A percentile compares a stretch with the other conserved stretches of the same genome.
Evolutionary conservation across 2,113 vertebrate genomes (phyloP).

Genomic region (western clawed frog (Xenopus tropicalis)): UCB_Xtro_10.0 CM004445.2:28133501-28134000

Average conservation of each 20-base stretch:
- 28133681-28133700: conserved; percentile 68
- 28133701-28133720: conserved; percentile 71
- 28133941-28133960: neutral
- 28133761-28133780: conserved; percentile 76
- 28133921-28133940: neutral
- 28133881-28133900: conserved; percentile 32
- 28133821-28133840: conserved; percentile 39
- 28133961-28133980: neutral
- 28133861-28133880: conserved; percentile 41
- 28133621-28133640: conserved; percentile 61
- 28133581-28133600: conserved; percentile 59
- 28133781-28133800: conserved; percentile 59
- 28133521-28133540: conserved; percentile 68
- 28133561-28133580: conserved; percentile 61
- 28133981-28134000: neutral
- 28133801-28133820: conserved; percentile 59
- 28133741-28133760: conserved; percentile 69
- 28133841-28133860: neutral
- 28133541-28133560: conserved; percentile 68
- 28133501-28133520: conserved; percentile 63
- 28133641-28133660: conserved; percentile 70
- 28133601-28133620: conserved; percentile 66
- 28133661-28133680: conserved; percentile 72
- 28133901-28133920: neutral
- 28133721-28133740: conserved; percentile 69